These are phyloP conservation scores for Rallus limicola DNA, from an alignment of 2,113 vertebrate genomes.

Conservation along the genomic window DNA sequence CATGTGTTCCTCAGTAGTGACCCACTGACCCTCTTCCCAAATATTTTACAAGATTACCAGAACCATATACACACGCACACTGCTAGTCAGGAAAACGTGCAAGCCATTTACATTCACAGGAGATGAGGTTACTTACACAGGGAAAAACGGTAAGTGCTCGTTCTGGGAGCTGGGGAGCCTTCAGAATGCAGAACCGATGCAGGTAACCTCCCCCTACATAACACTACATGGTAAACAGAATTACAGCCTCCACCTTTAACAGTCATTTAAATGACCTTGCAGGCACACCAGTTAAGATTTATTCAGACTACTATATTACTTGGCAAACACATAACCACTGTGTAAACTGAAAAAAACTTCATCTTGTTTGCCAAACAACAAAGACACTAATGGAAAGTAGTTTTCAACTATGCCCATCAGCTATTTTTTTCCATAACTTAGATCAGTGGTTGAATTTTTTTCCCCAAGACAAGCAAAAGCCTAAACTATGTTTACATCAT, in stretches of 20 bases:
- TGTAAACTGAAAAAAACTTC: background rate
- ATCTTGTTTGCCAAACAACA: background rate
- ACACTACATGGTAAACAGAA: background rate
- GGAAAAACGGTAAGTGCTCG: background rate
- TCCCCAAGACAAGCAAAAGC: background rate
- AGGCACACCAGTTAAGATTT: background rate
- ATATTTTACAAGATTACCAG: background rate
- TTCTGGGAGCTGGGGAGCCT: background rate
- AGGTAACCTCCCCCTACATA: accelerated
- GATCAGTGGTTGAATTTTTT: background rate
- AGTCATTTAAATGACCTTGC: background rate
- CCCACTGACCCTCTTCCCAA: background rate
- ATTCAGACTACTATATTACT: background rate
- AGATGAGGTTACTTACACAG: background rate
- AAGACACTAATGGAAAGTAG: background rate
- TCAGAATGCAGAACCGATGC: accelerated
- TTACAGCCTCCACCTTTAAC: background rate
- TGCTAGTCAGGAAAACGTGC: background rate
- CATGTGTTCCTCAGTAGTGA: background rate
- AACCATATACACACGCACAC: background rate
- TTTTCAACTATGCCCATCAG: background rate
- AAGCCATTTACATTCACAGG: background rate
- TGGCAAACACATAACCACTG: background rate
- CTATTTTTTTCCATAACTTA: background rate
- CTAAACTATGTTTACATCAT: background rate